Evolutionary conservation across 2,888 invertebrate genomes (phyloP).

Genomic region (Hyppa rectilinea): DNA sequence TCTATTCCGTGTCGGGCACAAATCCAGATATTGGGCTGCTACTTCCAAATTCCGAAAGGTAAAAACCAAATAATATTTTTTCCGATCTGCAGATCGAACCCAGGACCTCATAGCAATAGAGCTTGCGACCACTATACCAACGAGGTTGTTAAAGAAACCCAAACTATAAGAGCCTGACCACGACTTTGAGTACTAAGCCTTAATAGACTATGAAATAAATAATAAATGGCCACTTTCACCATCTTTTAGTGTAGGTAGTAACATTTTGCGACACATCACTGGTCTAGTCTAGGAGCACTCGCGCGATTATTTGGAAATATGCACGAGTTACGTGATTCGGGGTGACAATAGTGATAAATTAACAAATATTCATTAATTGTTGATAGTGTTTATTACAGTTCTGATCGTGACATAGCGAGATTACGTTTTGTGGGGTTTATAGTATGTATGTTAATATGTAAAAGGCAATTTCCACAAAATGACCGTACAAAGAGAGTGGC

Average conservation of each 20-base stretch:
- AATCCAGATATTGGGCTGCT: too few relatives aligned
- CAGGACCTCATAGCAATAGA: too few relatives aligned
- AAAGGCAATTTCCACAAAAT: background rate
- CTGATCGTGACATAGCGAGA: background rate
- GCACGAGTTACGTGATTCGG: constrained; percentile 8
- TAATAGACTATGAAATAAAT: constrained; percentile 10
- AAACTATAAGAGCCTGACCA: too few relatives aligned
- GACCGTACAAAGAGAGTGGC: background rate
- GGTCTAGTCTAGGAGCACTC: constrained; percentile 8
- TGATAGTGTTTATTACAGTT: constrained; percentile 5
- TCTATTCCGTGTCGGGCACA: too few relatives aligned
- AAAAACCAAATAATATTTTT: too few relatives aligned
- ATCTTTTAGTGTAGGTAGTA: too few relatives aligned
- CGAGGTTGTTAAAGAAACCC: too few relatives aligned
- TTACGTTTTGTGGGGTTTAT: background rate
- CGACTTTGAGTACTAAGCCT: too few relatives aligned
- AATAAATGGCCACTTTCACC: constrained; percentile 17
- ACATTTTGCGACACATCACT: constrained; percentile 28
- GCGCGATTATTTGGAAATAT: constrained; percentile 15
- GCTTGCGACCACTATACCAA: too few relatives aligned
- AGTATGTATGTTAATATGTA: background rate
- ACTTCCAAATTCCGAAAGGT: too few relatives aligned
- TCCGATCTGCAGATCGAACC: too few relatives aligned
- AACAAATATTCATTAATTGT: constrained; percentile 17
- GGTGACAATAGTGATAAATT: constrained; percentile 8